These are phyloP conservation scores for Agrenia bidenticulata DNA, from an alignment of 2,888 invertebrate species.

Conservation along the genomic window DNA sequence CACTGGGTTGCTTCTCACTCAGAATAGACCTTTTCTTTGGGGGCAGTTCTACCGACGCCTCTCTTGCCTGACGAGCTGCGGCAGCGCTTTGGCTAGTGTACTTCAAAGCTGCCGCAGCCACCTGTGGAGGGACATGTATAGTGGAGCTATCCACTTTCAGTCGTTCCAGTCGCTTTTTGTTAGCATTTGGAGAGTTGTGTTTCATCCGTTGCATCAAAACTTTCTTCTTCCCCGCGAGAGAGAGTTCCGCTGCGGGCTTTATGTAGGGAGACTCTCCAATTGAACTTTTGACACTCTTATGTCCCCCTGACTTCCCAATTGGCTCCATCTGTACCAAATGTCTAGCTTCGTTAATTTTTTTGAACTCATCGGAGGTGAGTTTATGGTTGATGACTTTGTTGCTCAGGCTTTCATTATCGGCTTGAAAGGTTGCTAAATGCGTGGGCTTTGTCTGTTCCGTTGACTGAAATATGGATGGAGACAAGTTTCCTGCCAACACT, in stretches of 20 bases:
- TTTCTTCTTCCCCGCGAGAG: neutral
- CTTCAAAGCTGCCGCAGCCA: conserved; percentile 27
- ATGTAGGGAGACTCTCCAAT: conserved; percentile 20
- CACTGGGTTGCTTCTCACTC: neutral
- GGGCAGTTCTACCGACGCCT: conserved; percentile 9
- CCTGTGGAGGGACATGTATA: conserved; percentile 24
- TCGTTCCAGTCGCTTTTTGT: neutral
- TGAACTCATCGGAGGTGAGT: conserved; percentile 8
- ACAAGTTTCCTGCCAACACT: neutral
- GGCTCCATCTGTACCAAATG: conserved; percentile 37
- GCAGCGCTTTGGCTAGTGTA: conserved; percentile 9
- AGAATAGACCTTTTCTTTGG: conserved; percentile 8
- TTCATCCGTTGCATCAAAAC: neutral
- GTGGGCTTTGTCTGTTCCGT: neutral
- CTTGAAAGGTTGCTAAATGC: no score
- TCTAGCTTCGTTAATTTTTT: conserved; percentile 35
- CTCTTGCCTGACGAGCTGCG: neutral
- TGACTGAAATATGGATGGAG: neutral
- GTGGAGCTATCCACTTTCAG: neutral
- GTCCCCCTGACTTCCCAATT: conserved; percentile 14
- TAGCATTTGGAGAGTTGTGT: neutral
- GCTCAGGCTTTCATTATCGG: neutral
- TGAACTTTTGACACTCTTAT: neutral
- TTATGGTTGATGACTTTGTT: conserved; percentile 2
- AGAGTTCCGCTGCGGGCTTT: conserved; percentile 21